These are phyloP conservation scores for Mythimna impura DNA, from an alignment of 2,888 invertebrate species.

Conservation along the genomic window DNA sequence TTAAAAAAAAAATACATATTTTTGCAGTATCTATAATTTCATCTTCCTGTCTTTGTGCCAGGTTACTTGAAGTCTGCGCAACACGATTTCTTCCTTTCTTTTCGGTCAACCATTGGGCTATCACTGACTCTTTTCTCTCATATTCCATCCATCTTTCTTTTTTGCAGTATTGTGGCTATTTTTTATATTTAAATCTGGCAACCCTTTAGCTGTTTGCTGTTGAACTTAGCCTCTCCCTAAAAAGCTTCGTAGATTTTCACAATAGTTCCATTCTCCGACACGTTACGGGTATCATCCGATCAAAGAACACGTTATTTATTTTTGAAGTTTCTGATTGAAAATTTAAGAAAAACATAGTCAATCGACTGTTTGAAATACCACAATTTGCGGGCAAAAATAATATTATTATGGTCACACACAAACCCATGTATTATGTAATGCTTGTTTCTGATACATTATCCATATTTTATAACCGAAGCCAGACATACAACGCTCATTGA, in stretches of 20 bases:
- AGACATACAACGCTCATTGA: constrained; percentile 26
- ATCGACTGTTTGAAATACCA: neutral
- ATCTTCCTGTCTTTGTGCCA: no score
- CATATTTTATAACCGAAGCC: constrained; percentile 41
- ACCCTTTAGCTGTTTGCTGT: neutral
- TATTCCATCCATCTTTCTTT: no score
- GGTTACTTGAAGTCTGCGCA: no score
- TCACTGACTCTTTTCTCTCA: neutral
- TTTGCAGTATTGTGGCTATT: no score
- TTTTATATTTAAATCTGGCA: neutral
- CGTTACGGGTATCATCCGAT: neutral
- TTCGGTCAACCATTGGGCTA: neutral
- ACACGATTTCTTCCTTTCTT: neutral
- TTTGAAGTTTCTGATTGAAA: neutral
- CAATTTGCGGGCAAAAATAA: constrained; percentile 12
- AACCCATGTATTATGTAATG: constrained; percentile 37
- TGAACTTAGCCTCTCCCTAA: no score
- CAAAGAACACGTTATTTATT: no score
- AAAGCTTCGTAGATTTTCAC: no score
- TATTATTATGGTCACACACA: constrained; percentile 36
- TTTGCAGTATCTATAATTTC: no score
- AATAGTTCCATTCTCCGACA: no score
- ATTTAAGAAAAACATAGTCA: neutral
- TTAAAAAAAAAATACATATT: no score
- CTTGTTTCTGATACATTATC: constrained; percentile 40